Conservation (phyloP, 2,888 invertebrate genomes). For the Horisme vitalbata region DNA sequence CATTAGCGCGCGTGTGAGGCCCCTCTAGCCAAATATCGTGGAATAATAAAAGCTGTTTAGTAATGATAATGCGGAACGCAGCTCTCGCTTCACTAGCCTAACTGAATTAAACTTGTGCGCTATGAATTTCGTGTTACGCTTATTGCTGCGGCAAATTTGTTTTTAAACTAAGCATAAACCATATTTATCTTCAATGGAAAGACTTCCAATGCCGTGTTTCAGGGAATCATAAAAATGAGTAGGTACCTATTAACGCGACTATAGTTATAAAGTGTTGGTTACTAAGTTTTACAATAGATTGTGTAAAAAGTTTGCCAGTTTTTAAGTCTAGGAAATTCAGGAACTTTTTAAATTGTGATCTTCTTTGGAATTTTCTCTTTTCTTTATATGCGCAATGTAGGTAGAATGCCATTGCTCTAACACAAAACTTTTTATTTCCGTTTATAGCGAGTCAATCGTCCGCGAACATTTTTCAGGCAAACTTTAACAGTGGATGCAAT, state of each 20-base stretch:
- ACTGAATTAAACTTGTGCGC: constrained; percentile 72
- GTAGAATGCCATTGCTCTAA: constrained; percentile 77
- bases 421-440: constrained; percentile 83
- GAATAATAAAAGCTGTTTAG: constrained; percentile 82
- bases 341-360: constrained; percentile 68
- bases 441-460: constrained; percentile 82
- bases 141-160: constrained; percentile 57
- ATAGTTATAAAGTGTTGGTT: constrained; percentile 9
- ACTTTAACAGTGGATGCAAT: constrained; percentile 83
- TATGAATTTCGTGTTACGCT: constrained; percentile 63
- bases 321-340: constrained; percentile 60
- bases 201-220: constrained; percentile 27
- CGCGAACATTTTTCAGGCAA: constrained; percentile 83
- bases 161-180: constrained; percentile 43
- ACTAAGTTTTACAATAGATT: constrained; percentile 55
- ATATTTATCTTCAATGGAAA: constrained; percentile 25
- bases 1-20: constrained; percentile 79
- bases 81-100: constrained; percentile 61
- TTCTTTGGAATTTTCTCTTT: constrained; percentile 63
- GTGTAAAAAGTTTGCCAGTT: constrained; percentile 64
- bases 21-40: constrained; percentile 80
- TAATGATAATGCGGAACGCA: constrained; percentile 78
- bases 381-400: constrained; percentile 73
- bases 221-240: constrained; percentile 42
- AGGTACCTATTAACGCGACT: constrained; percentile 38